Evolutionary conservation across 2,888 invertebrate genomes (phyloP).

Genomic region (Melipona bicolor): DNA sequence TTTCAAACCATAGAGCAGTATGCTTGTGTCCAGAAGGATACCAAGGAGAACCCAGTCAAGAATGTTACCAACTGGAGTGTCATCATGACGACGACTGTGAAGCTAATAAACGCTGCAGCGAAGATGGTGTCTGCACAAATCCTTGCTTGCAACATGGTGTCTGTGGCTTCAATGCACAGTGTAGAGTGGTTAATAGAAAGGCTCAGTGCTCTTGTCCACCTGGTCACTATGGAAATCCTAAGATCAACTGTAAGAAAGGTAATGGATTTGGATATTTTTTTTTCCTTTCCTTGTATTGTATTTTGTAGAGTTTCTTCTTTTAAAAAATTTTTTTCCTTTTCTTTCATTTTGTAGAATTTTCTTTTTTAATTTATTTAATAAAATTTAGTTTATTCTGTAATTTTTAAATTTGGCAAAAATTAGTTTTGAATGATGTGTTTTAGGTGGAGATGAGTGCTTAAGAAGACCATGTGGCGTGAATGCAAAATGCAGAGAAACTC

Average conservation of each 20-base stretch:
- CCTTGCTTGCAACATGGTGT: constrained; percentile 91
- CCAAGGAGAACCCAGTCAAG: constrained; percentile 91
- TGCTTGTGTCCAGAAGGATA: constrained; percentile 95
- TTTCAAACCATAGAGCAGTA: constrained; percentile 92
- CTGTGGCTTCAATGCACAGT: constrained; percentile 94
- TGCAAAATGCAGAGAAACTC: constrained; percentile 91
- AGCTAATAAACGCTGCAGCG: constrained; percentile 90
- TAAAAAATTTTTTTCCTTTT: no score
- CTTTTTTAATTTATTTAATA: no score
- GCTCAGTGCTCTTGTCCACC: constrained; percentile 92
- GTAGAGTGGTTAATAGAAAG: constrained; percentile 90
- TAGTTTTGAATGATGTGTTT: background rate
- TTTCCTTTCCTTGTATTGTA: background rate
- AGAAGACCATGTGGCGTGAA: constrained; percentile 94
- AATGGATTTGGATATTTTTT: constrained; percentile 3
- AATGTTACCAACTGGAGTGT: constrained; percentile 92
- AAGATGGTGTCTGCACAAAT: constrained; percentile 90
- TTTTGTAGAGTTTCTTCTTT: background rate
- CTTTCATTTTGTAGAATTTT: no score
- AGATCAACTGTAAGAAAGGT: constrained; percentile 88
- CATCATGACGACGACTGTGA: constrained; percentile 91
- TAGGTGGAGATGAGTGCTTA: constrained; percentile 89
- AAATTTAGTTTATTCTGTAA: no score
- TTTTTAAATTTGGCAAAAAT: no score
- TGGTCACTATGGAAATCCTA: constrained; percentile 90